Conservation (phyloP, 2,888 invertebrate genomes). For the Lissonota sp. region DNA sequence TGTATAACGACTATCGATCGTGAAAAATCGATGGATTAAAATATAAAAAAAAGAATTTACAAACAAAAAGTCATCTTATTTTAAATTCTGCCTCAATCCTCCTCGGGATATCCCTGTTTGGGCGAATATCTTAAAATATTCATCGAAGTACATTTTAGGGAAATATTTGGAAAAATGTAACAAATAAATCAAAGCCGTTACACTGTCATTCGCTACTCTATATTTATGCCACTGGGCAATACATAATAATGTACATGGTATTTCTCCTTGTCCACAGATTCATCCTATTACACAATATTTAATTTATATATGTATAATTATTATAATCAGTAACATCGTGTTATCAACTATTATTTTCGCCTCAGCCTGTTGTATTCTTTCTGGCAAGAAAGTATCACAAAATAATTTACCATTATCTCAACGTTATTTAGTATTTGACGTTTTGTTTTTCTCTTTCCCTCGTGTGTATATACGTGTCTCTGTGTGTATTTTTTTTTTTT, state of each 20-base stretch:
- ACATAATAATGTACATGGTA: conserved; percentile 84
- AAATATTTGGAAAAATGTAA: too few species aligned
- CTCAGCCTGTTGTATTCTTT: conserved; percentile 83
- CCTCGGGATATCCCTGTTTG: too few species aligned
- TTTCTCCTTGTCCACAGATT: conserved; percentile 81
- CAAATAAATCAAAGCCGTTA: conserved; percentile 31
- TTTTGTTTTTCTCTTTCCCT: conserved; percentile 47
- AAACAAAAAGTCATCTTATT: too few species aligned
- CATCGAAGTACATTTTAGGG: too few species aligned
- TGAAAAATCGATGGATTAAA: too few species aligned
- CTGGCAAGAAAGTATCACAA: conserved; percentile 83
- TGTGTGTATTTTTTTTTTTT: conserved; percentile 41
- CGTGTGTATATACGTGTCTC: conserved; percentile 27
- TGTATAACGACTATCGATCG: conserved; percentile 3
- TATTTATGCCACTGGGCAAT: conserved; percentile 82
- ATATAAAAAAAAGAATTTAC: too few species aligned
- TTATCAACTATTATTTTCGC: conserved; percentile 74
- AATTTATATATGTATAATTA: conserved; percentile 76
- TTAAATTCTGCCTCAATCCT: too few species aligned
- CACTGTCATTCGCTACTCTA: conserved; percentile 81
- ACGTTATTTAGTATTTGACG: conserved; percentile 81
- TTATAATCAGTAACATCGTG: conserved; percentile 81
- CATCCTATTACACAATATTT: conserved; percentile 82
- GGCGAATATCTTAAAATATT: too few species aligned
- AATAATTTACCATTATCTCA: conserved; percentile 82